These are phyloP conservation scores for Amphiduros pacificus DNA, from an alignment of 2,888 invertebrate species.

Conservation along the genomic window DNA sequence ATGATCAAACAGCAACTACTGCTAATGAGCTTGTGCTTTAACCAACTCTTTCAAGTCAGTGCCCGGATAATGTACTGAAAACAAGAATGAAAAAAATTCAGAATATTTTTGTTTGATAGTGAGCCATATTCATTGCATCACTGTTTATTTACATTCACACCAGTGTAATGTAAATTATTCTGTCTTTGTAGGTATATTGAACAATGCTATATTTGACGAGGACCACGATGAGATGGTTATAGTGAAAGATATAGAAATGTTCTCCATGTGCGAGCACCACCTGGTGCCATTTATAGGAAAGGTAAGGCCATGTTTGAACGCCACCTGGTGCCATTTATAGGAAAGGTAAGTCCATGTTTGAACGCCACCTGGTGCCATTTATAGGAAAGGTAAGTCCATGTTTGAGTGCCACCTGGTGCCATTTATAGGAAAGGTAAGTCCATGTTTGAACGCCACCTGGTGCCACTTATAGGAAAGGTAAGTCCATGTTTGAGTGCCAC, in stretches of 20 bases:
- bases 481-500: not conserved
- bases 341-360: conserved; percentile 79
- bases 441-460: too few species aligned
- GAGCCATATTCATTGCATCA: too few species aligned
- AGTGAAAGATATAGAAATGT: conserved; percentile 99
- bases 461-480: too few species aligned
- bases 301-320: conserved; percentile 92
- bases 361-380: conserved; percentile 88
- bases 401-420: conserved; percentile 97
- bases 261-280: conserved; percentile 99
- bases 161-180: not conserved
- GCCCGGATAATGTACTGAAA: too few species aligned
- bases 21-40: too few species aligned
- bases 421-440: not conserved
- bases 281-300: conserved; percentile 98
- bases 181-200: conserved; percentile 69
- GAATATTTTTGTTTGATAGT: too few species aligned
- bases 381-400: conserved; percentile 66
- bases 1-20: too few species aligned
- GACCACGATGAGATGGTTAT: conserved; percentile 99
- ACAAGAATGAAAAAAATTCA: too few species aligned
- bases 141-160: too few species aligned
- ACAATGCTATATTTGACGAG: conserved; percentile 97
- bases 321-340: conserved; percentile 76
- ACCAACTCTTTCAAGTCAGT: too few species aligned